A percentile compares a stretch with the other conserved stretches of the same genome.
Evolutionary conservation across 2,888 invertebrate genomes (phyloP).

Genomic region (Scaeva pyrastri): DNA sequence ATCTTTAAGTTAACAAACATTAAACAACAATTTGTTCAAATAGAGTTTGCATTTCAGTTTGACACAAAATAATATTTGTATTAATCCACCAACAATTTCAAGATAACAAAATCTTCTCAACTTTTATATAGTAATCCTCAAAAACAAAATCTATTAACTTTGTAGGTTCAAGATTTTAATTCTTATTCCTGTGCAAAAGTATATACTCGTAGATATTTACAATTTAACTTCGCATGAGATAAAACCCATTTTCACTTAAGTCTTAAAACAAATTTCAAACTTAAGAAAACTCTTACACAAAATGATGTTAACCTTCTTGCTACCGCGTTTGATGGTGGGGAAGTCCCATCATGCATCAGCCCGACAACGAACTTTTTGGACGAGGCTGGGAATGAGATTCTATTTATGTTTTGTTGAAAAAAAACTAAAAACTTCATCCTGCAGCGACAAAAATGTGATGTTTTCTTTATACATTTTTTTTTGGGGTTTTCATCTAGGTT

Average conservation of each 20-base stretch:
- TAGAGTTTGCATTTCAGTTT: no score
- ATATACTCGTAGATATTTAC: no score
- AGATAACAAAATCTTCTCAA: no score
- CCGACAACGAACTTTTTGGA: no score
- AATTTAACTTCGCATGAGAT: not conserved
- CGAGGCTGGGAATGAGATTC: constrained; percentile 6
- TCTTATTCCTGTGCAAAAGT: no score
- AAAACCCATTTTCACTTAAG: constrained; percentile 19
- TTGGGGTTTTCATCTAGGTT: not conserved
- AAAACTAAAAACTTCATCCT: constrained; percentile 52
- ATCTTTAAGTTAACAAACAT: no score
- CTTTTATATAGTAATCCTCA: no score
- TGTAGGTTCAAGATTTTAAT: not conserved
- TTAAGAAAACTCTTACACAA: constrained; percentile 32
- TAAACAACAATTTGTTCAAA: no score
- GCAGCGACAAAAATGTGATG: constrained; percentile 14
- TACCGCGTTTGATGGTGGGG: no score
- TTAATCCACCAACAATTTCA: no score
- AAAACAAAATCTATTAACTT: no score
- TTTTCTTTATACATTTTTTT: constrained; percentile 12
- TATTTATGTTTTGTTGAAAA: constrained; percentile 11
- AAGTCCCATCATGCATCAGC: not conserved
- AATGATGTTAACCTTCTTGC: constrained; percentile 40
- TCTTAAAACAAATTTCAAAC: constrained; percentile 55
- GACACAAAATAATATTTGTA: no score